Evolutionary conservation across 2,888 invertebrate genomes (phyloP).

Genomic region (Oscheius onirici): DNA sequence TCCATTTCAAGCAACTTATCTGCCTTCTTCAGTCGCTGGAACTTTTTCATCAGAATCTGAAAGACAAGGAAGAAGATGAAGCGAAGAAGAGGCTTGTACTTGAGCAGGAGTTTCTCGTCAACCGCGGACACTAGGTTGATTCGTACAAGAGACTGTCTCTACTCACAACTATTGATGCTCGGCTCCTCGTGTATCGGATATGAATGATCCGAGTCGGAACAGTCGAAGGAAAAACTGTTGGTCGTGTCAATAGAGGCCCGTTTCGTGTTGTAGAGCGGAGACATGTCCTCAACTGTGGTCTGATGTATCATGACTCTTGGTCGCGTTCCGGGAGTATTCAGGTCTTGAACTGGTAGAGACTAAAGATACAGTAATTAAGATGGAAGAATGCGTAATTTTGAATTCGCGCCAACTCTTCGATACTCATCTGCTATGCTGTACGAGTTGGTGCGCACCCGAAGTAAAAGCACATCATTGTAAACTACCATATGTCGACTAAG

Average conservation of each 20-base stretch:
- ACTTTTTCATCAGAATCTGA: slow-evolving; percentile 48
- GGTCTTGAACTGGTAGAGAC: slow-evolving; percentile 11
- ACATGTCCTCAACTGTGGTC: slow-evolving; percentile 10
- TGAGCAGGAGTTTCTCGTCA: slow-evolving; percentile 46
- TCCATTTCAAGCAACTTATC: slow-evolving; percentile 61
- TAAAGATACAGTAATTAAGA: too few species aligned
- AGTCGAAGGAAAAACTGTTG: slow-evolving; percentile 20
- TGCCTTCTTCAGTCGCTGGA: slow-evolving; percentile 56
- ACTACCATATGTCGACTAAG: neutral
- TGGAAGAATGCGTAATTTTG: too few species aligned
- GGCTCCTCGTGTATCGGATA: slow-evolving; percentile 35
- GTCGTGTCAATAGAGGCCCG: slow-evolving; percentile 36
- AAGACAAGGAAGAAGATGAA: slow-evolving; percentile 63
- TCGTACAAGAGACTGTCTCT: neutral
- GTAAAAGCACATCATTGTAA: too few species aligned
- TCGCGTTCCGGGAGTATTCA: neutral
- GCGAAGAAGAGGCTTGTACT: slow-evolving; percentile 59
- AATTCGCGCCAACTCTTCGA: too few species aligned
- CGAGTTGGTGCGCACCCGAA: too few species aligned
- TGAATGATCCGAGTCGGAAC: slow-evolving; percentile 12
- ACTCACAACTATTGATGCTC: slow-evolving; percentile 36
- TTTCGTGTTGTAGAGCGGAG: slow-evolving; percentile 4
- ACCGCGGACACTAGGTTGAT: slow-evolving; percentile 35
- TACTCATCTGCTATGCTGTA: too few species aligned
- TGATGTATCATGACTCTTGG: neutral